Conservation (phyloP, 1,140 invertebrate genomes). For the Meloidogyne exigua region DNA sequence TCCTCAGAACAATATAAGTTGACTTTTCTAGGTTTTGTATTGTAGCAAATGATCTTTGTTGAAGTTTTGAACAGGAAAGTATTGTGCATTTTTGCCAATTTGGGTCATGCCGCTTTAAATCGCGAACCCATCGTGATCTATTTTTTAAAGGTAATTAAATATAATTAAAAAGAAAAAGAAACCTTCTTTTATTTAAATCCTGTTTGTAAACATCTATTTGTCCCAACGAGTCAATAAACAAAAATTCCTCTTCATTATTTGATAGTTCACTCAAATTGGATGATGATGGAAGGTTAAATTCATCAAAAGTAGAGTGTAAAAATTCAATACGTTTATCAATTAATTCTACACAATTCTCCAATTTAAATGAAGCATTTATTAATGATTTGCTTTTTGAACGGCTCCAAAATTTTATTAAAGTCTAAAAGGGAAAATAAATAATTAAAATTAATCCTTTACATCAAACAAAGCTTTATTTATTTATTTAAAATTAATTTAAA, state of each 20-base stretch:
- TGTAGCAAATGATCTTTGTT: slow-evolving; percentile 7
- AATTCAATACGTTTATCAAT: slow-evolving; percentile 16
- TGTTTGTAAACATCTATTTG: slow-evolving; percentile 15
- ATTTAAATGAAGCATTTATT: slow-evolving; percentile 17
- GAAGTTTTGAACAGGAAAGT: slow-evolving; percentile 8
- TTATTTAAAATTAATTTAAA: no score
- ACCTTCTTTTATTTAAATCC: slow-evolving; percentile 7
- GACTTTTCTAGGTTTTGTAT: neutral
- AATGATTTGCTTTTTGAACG: slow-evolving; percentile 16
- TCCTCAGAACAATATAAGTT: neutral
- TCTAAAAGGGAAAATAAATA: slow-evolving; percentile 26
- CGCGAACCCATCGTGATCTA: slow-evolving; percentile 7
- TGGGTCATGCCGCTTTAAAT: slow-evolving; percentile 7
- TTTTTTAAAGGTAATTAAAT: neutral
- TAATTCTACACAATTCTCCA: slow-evolving; percentile 24
- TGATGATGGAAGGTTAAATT: slow-evolving; percentile 5
- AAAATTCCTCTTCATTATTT: slow-evolving; percentile 16
- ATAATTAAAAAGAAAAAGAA: neutral
- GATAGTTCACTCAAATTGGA: neutral
- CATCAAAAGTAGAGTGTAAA: slow-evolving; percentile 26
- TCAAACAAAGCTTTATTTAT: no score
- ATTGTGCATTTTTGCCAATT: slow-evolving; percentile 17
- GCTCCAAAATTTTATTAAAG: slow-evolving; percentile 34
- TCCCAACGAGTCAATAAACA: slow-evolving; percentile 12
- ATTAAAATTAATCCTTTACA: no score